Evolutionary conservation across 2,888 invertebrate genomes (phyloP), one percentile per base, ranked within the genome.

Genomic region (Perizoma flavofasciatum): DNA sequence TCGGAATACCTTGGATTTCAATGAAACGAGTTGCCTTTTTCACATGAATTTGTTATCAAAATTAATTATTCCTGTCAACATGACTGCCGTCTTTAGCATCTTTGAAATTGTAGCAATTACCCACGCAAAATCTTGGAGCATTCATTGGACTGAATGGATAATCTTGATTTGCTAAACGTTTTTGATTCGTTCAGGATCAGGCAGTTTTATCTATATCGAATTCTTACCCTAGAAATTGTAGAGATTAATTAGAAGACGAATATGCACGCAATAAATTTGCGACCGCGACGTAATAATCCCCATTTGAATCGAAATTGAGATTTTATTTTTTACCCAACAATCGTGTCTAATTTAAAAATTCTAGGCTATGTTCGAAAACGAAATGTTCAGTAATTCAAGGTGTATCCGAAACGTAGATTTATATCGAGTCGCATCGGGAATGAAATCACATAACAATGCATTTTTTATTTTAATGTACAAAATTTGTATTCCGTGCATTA

Each of bases 401-500:
- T 72, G 72, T 72, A 63, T 63, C 73, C 68, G 69, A 69, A 71
- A 66, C 67, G 60, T 44, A 77, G 79, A 86, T 88, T 87, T 87
- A 74, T 72, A 73, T 71, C 77, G 70, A 70, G 76, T 79, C 82
- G 81, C 81, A 81, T 78, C 72, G 61, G 67, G 85, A 86, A 86
- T 85, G 73, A 78, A 87, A 75, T 83, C 87, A 81, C 77, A 77
- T 77, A 77, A 75, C 79, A 81, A 81, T 89, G 88, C 86, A 86
- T 85, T 85, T 77, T 81, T 79, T 72, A 68, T 77, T 80, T 77
- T 69, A 77, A 76, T 66, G 68, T 66, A 62, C 64, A 63, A 78
- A 79, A 82, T 89, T 88, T 81, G 88, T 89, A 89, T 89, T 87
- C 89, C 78, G 70, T 75, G 79, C 79, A 78, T 80, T 78, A 75